phyloP scores from a whole-genome alignment of 2,888 invertebrate species.

The Netelia virgata region DNA sequence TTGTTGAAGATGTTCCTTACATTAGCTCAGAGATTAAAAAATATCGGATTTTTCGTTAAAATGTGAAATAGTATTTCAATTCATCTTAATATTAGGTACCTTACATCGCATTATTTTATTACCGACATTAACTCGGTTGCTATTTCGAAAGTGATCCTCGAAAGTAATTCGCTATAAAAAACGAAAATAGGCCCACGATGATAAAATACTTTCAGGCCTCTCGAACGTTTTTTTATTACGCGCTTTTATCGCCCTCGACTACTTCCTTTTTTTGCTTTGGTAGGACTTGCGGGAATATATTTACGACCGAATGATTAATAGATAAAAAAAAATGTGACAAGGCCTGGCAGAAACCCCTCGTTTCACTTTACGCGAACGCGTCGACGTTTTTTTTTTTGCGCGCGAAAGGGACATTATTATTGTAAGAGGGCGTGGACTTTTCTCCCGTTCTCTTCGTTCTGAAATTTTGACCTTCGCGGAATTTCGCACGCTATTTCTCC shows the following conservation, averaged over 20 bases:
- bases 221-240: not conserved
- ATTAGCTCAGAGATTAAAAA: too few species aligned
- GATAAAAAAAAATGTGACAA: not conserved
- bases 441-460: not conserved
- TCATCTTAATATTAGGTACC: too few species aligned
- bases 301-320: constrained; percentile 35
- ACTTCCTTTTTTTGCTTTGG: not conserved
- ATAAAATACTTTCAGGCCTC: not conserved
- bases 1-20: too few species aligned
- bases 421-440: not conserved
- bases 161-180: not conserved
- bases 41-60: too few species aligned
- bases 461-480: not conserved
- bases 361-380: constrained; percentile 13
- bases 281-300: constrained; percentile 1
- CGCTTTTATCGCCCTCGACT: not conserved
- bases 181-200: not conserved
- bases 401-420: constrained; percentile 9
- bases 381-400: constrained; percentile 19
- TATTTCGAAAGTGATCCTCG: too few species aligned
- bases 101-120: too few species aligned
- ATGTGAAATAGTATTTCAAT: too few species aligned
- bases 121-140: too few species aligned
- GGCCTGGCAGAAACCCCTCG: not conserved
- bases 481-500: constrained; percentile 4